Evolutionary conservation across 2,113 vertebrate genomes (phyloP).

Genomic region (Tragelaphus buxtoni): DNA sequence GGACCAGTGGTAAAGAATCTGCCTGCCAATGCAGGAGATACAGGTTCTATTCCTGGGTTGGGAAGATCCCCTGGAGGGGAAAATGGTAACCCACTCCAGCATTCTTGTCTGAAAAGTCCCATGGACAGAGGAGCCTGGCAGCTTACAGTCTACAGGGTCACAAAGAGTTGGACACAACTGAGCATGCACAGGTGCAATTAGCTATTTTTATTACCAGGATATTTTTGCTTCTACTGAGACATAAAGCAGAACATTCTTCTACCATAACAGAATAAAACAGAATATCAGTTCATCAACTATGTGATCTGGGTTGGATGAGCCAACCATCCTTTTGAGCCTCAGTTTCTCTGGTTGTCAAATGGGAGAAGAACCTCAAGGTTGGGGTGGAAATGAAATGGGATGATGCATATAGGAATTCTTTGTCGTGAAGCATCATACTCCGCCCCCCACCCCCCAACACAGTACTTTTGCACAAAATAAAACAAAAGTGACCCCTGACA

Average conservation of each 20-base stretch:
- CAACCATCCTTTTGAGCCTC: neutral
- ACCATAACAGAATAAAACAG: neutral
- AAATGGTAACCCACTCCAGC: neutral
- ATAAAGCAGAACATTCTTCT: neutral
- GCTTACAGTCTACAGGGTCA: neutral
- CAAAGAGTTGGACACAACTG: neutral
- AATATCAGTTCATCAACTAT: neutral
- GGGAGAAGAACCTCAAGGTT: neutral
- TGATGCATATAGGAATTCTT: fast-evolving
- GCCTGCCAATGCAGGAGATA: neutral
- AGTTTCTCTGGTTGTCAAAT: neutral
- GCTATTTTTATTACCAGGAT: neutral
- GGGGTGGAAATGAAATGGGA: neutral
- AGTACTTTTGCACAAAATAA: neutral
- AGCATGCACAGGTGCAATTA: neutral
- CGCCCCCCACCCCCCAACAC: fast-evolving
- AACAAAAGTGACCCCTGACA: neutral
- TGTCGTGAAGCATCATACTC: fast-evolving
- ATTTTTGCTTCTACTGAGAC: neutral
- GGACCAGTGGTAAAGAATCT: neutral
- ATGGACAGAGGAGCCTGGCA: neutral
- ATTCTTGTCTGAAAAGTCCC: neutral
- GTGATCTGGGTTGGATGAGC: neutral
- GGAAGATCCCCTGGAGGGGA: neutral
- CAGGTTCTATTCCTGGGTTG: neutral